Evolutionary conservation across 1,140 invertebrate genomes (phyloP), one percentile per base, ranked within the genome.

Genomic region (Melipona quadrifasciata): DNA sequence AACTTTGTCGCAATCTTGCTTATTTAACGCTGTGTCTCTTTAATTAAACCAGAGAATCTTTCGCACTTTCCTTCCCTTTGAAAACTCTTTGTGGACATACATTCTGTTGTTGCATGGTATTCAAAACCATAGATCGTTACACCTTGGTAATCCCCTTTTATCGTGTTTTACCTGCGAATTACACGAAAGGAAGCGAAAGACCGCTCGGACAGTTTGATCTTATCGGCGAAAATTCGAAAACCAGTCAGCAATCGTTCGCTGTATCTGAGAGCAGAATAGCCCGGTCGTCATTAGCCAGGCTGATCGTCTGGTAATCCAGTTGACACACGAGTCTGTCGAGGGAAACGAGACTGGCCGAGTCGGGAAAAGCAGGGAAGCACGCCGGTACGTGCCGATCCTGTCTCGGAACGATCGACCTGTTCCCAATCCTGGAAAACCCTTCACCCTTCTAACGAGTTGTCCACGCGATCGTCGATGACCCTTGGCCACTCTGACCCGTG

Each of bases 251-350:
- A 84, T 47, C 82, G 12, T 17, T 73, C 34, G 31, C 70, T 57
- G 89, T 90, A 82, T 87, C 88, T 74, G 68, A 27, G 0, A 80
- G 27, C 64, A 87, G 84, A 83, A 88, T 88, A 86, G 76, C 53
- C 34, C 65, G 24, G 58, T 19, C 80, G 85, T 91, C 89, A 90
- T 92, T 90, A 87, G 78, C 53, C 51, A 83, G 68, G 76, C 65
- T 84, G 70, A 73, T 57, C 81, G 65, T 16, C 78, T 58, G 39
- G 78, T 90, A 89, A 91, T 91, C 91, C 81, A 47, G 87, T 89
- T 89, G 91, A 91, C 91, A 88, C 82, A 87, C 88, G 91, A 92
- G 89, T 87, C 83, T 8, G 39, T 68, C 80, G 72, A 84, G 55
- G 73, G 67, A 51, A 65, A 31, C 57, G 21, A 77, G 14, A 64